Conservation (phyloP, 2,113 vertebrate genomes). For the Thunnus maccoyii region DNA sequence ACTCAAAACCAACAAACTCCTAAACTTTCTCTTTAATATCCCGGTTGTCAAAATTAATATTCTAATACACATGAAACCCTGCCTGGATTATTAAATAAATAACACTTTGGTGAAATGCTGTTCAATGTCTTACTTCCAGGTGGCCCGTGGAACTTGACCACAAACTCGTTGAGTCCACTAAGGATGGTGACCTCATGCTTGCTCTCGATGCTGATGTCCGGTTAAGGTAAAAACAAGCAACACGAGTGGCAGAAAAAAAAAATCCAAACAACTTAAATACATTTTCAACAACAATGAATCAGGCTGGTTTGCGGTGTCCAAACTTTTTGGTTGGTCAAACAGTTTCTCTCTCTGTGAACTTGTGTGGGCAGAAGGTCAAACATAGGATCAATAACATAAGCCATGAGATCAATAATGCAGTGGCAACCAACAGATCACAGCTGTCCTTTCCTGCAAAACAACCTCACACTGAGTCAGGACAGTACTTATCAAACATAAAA, state of each 20-base stretch:
- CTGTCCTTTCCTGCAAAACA: slow-evolving; percentile 25
- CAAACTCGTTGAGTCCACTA: slow-evolving; percentile 98
- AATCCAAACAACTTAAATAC: background rate
- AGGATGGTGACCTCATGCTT: slow-evolving; percentile 99
- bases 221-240: slow-evolving; percentile 79
- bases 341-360: background rate
- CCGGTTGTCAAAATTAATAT: background rate
- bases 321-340: background rate
- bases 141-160: slow-evolving; percentile 99
- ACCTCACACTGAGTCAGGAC: background rate
- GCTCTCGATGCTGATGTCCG: slow-evolving; percentile 92
- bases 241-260: background rate
- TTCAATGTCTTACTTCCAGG: slow-evolving; percentile 93
- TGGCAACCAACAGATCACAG: slow-evolving; percentile 1
- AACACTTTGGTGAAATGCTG: background rate
- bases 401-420: slow-evolving; percentile 55
- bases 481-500: background rate
- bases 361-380: slow-evolving; percentile 33
- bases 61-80: background rate
- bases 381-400: slow-evolving; percentile 28
- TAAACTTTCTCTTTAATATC: too few relatives aligned
- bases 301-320: background rate
- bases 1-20: background rate
- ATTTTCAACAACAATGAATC: background rate
- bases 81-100: background rate